Conservation (phyloP, 2,888 invertebrate genomes). For the Pimpla rufipes region DNA sequence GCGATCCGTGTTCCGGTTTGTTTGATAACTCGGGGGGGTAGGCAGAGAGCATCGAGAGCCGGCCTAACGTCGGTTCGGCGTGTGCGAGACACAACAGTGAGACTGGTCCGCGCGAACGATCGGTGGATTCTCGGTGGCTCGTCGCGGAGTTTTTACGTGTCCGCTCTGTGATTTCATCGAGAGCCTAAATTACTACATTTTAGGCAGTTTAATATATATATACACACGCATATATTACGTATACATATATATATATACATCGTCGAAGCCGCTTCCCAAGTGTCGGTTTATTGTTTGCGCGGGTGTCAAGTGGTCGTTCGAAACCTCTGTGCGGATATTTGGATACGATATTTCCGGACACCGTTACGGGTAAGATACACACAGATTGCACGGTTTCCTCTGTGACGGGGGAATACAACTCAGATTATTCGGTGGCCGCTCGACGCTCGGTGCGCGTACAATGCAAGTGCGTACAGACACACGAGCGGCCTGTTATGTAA, state of each 20-base stretch:
- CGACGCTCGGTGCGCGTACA: neutral
- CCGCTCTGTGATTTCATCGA: neutral
- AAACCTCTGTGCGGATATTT: slow-evolving; percentile 32
- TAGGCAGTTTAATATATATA: neutral
- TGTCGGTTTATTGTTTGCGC: slow-evolving; percentile 30
- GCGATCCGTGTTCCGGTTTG: slow-evolving; percentile 58
- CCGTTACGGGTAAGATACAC: slow-evolving; percentile 21
- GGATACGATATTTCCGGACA: slow-evolving; percentile 42
- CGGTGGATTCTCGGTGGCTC: neutral
- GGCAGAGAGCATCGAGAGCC: slow-evolving; percentile 4
- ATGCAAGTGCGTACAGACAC: slow-evolving; percentile 52
- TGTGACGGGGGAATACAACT: slow-evolving; percentile 1
- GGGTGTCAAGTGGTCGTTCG: slow-evolving; percentile 32
- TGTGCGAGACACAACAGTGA: neutral
- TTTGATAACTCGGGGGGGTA: slow-evolving; percentile 28
- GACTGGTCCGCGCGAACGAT: neutral
- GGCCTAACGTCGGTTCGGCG: slow-evolving; percentile 38
- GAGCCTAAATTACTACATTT: neutral
- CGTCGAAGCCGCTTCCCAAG: neutral
- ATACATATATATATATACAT: neutral
- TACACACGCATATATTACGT: neutral
- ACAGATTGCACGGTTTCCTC: neutral
- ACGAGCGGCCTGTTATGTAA: slow-evolving; percentile 59
- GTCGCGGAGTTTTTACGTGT: neutral
- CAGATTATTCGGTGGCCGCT: neutral